A percentile compares a stretch with the other conserved stretches of the same genome.
Conservation (phyloP, 2,797 vertebrate genomes). For the Poecilia picta region DNA sequence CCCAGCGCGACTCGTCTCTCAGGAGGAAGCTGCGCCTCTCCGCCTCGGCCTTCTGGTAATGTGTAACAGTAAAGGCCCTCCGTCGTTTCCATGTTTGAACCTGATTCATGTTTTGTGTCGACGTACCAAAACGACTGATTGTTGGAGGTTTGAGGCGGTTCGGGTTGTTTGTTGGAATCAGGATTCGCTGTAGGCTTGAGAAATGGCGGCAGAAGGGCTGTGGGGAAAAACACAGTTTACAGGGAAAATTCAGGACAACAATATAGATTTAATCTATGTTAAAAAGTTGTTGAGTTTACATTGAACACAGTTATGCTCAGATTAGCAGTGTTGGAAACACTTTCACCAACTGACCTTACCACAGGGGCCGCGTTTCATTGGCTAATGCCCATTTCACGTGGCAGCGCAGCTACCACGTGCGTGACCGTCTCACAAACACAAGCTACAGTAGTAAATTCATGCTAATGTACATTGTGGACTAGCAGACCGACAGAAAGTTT, state of each 20-base stretch:
- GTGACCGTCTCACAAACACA: no score
- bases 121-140: conserved; percentile 33
- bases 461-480: no score
- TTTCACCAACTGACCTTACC: no score
- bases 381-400: no score
- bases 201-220: conserved; percentile 72
- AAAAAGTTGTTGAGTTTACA: background rate
- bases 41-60: conserved; percentile 42
- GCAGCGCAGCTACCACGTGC: no score
- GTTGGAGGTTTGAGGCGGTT: background rate
- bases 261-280: background rate
- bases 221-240: conserved; percentile 1
- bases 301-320: background rate
- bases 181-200: conserved; percentile 41
- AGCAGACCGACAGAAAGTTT: no score
- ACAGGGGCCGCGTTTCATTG: no score
- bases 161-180: conserved; percentile 2
- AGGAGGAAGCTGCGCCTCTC: conserved; percentile 16
- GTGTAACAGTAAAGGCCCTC: conserved; percentile 43
- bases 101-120: conserved; percentile 26
- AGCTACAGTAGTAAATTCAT: no score
- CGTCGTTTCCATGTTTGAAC: conserved; percentile 1
- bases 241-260: conserved; percentile 4
- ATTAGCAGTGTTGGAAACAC: background rate
- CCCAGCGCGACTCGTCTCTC: background rate